Conservation (phyloP, 2,113 vertebrate species). For the Tonatia bakeri region DNA sequence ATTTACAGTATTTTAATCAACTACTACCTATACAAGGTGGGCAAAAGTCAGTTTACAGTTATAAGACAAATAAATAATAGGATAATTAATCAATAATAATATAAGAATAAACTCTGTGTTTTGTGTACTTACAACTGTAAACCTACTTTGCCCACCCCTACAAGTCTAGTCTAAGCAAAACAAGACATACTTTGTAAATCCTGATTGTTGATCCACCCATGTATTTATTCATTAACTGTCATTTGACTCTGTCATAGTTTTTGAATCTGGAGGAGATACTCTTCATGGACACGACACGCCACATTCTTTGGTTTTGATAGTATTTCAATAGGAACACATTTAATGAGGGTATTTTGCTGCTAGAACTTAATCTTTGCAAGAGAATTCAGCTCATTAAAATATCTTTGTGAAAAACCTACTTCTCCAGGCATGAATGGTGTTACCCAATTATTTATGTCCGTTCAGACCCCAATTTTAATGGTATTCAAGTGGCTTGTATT, state of each 20-base stretch:
- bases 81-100: background rate
- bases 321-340: background rate
- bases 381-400: slow-evolving; percentile 45
- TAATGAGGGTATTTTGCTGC: slow-evolving; percentile 7
- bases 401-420: slow-evolving; percentile 25
- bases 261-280: slow-evolving; percentile 8
- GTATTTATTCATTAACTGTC: background rate
- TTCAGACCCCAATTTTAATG: slow-evolving; percentile 4
- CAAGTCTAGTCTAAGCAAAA: background rate
- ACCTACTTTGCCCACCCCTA: background rate
- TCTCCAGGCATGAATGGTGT: slow-evolving; percentile 18
- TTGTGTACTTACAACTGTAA: background rate
- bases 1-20: slow-evolving; percentile 37
- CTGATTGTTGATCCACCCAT: background rate
- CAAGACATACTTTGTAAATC: background rate
- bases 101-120: background rate
- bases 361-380: slow-evolving; percentile 25
- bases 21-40: background rate
- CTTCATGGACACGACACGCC: background rate
- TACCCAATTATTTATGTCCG: background rate
- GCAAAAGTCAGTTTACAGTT: background rate
- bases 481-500: background rate
- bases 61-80: background rate
- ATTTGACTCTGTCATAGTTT: background rate
- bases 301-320: background rate